Percentiles rank a stretch among this genome's conserved stretches.
Evolutionary conservation across 2,113 vertebrate genomes (phyloP).

Genomic region (Piliocolobus tephrosceles): DNA sequence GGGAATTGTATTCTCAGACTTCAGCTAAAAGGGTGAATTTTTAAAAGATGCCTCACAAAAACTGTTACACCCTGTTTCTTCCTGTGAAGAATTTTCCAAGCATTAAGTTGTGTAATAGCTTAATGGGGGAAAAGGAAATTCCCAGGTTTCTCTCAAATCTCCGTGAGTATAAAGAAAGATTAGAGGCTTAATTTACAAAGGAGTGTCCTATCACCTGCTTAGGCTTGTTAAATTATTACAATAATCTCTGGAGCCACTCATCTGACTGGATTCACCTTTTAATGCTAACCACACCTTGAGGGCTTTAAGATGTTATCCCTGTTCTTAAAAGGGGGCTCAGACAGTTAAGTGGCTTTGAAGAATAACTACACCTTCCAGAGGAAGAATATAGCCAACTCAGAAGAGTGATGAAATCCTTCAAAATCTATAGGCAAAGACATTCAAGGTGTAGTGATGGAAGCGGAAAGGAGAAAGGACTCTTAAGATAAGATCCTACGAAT

Average conservation of each 20-base stretch:
- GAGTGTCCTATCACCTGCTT: background rate
- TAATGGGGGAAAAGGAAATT: conserved; percentile 31
- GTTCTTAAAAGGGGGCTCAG: background rate
- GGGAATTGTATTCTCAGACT: background rate
- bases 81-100: conserved; percentile 71
- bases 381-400: background rate
- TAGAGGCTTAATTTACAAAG: conserved; percentile 23
- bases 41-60: conserved; percentile 34
- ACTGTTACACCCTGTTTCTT: conserved; percentile 66
- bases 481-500: background rate
- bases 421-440: background rate
- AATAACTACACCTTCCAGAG: background rate
- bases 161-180: conserved; percentile 32
- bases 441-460: background rate
- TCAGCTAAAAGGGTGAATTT: conserved; percentile 41
- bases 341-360: background rate
- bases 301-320: background rate
- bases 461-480: background rate
- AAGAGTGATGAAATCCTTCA: background rate
- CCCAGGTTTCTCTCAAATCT: conserved; percentile 51
- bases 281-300: background rate
- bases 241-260: conserved; percentile 24
- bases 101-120: conserved; percentile 47
- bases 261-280: conserved; percentile 28
- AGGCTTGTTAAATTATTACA: conserved; percentile 46